Conservation (phyloP, 2,113 vertebrate genomes). For the Alectura lathami region DNA sequence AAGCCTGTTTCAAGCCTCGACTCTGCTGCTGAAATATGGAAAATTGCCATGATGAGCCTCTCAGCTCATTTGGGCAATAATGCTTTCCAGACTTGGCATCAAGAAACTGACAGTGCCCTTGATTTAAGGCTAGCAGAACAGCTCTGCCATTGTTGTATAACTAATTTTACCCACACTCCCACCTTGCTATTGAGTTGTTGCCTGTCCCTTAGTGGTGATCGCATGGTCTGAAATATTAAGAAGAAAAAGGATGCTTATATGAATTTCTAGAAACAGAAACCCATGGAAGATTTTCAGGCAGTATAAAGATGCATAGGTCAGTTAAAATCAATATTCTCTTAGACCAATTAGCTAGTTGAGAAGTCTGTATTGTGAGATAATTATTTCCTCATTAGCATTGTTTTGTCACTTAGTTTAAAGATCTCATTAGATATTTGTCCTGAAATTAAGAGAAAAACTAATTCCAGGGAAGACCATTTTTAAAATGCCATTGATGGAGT, state of each 20-base stretch:
- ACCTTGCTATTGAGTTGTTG: not conserved
- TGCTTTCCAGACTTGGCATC: not conserved
- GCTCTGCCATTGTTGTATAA: not conserved
- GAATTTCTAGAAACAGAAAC: not conserved
- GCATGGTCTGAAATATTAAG: not conserved
- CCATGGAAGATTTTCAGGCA: not conserved
- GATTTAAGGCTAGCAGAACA: not conserved
- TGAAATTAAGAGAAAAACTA: not conserved
- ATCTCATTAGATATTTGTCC: not conserved
- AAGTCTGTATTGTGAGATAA: not conserved
- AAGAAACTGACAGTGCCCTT: not conserved
- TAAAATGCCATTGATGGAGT: not conserved
- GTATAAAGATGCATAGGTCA: not conserved
- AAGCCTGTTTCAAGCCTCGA: not conserved
- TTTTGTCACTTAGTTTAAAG: not conserved
- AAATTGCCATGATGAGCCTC: not conserved
- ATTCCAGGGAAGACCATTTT: not conserved
- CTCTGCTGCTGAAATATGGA: not conserved
- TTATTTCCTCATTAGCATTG: not conserved
- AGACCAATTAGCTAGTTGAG: not conserved
- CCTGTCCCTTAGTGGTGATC: not conserved
- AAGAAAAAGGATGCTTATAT: not conserved
- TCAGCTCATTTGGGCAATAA: not conserved
- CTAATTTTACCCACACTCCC: not conserved
- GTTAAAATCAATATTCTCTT: not conserved